Evolutionary conservation across 2,888 invertebrate species (phyloP).

Genomic region (Erynnis tages): DNA sequence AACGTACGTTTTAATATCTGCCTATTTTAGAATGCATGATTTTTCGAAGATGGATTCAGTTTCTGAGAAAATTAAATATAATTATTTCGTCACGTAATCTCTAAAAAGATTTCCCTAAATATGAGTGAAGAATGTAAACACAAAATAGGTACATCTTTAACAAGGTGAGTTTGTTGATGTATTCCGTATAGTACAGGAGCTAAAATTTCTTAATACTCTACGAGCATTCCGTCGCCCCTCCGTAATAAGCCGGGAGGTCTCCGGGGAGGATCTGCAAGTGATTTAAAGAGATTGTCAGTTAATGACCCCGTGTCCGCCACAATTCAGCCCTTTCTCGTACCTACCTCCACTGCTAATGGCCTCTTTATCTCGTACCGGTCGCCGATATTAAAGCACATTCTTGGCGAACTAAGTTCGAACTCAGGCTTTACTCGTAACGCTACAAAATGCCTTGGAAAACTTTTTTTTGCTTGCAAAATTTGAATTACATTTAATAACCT

Average conservation of each 20-base stretch:
- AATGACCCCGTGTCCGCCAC: conserved; percentile 67
- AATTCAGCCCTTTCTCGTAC: conserved; percentile 65
- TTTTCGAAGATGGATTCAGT: too few relatives aligned
- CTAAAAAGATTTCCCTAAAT: too few relatives aligned
- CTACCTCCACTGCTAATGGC: conserved; percentile 52
- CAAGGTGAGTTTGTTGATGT: conserved; percentile 4
- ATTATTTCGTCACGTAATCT: too few relatives aligned
- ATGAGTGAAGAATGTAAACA: too few relatives aligned
- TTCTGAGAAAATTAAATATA: too few relatives aligned
- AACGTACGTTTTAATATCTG: too few relatives aligned
- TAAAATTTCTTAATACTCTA: conserved; percentile 67
- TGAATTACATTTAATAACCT: too few relatives aligned
- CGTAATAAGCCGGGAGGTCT: conserved; percentile 63
- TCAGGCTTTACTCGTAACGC: not conserved
- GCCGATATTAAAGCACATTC: conserved; percentile 32
- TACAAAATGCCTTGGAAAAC: not conserved
- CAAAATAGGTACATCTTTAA: too few relatives aligned
- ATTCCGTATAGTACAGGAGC: conserved; percentile 38
- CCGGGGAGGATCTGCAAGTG: conserved; percentile 69
- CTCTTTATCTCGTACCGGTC: conserved; percentile 42
- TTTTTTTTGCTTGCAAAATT: too few relatives aligned
- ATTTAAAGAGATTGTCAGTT: conserved; percentile 77
- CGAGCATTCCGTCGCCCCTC: conserved; percentile 53
- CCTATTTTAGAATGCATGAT: too few relatives aligned
- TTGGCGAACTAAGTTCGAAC: not conserved